phyloP scores from a whole-genome alignment of 2,888 invertebrate species.

The Hirtodrosophila cameraria region DNA sequence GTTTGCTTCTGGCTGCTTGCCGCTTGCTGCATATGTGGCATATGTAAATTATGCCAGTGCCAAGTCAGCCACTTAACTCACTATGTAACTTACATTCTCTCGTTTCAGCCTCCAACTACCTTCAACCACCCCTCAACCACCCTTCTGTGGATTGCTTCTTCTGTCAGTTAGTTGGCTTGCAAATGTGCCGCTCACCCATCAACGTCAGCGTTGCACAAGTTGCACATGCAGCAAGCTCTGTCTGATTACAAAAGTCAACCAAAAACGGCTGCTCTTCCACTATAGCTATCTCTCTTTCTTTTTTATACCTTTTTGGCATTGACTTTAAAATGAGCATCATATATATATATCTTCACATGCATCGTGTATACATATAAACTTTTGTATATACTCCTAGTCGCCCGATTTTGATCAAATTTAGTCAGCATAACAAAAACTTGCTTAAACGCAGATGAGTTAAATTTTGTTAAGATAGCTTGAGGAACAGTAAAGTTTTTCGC shows the following conservation, averaged over 20 bases:
- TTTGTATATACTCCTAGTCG: no score
- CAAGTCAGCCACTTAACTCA: conserved; percentile 71
- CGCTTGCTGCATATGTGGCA: conserved; percentile 62
- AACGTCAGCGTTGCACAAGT: conserved; percentile 33
- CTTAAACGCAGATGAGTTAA: no score
- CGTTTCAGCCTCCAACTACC: not conserved
- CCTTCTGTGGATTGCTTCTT: not conserved
- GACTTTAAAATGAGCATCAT: no score
- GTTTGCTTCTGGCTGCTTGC: not conserved
- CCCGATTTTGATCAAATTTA: no score
- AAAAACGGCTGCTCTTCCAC: conserved; percentile 15
- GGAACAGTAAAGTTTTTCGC: no score
- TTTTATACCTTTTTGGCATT: conserved; percentile 24
- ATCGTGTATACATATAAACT: no score
- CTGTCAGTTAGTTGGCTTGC: conserved; percentile 36
- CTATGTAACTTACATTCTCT: conserved; percentile 1
- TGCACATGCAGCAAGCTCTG: conserved; percentile 30
- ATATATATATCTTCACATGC: no score
- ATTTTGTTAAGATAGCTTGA: no score
- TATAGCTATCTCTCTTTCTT: not conserved
- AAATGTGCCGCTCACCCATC: conserved; percentile 39
- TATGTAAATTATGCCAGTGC: conserved; percentile 77
- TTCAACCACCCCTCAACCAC: not conserved
- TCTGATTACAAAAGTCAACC: conserved; percentile 76
- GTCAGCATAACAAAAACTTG: no score